Evolutionary conservation across 53 echinoderm and acorn worm genomes (phyloP).

Genomic region (Stichopus horrens): DNA sequence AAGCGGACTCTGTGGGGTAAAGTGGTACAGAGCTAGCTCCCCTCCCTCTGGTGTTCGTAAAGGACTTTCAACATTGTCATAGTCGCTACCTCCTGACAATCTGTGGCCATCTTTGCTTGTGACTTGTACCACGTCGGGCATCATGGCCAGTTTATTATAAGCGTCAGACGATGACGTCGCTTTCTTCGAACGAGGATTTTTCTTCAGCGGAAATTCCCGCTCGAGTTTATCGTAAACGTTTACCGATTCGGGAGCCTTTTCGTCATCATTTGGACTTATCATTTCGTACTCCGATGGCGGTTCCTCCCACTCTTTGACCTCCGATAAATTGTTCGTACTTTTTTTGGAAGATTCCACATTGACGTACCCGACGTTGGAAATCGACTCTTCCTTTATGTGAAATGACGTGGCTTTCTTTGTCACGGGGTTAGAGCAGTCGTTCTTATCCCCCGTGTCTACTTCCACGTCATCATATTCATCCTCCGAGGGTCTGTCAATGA

Average conservation of each 20-base stretch:
- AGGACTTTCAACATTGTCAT: conserved; percentile 5
- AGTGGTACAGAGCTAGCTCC: not conserved
- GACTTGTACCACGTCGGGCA: conserved; percentile 32
- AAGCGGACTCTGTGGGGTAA: conserved; percentile 20
- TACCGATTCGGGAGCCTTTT: not conserved
- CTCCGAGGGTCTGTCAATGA: conserved; percentile 8
- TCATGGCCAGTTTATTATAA: conserved; percentile 20
- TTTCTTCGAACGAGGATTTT: conserved; percentile 18
- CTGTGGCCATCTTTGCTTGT: not conserved
- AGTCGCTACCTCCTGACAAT: not conserved
- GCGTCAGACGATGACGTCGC: not conserved
- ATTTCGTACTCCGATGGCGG: conserved; percentile 25
- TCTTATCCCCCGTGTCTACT: not conserved
- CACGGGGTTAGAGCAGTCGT: not conserved
- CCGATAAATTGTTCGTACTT: not conserved
- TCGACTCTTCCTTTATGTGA: not conserved
- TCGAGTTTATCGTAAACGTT: conserved; percentile 22
- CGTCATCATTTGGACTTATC: conserved; percentile 23
- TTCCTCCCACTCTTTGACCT: not conserved
- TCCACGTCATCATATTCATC: conserved; percentile 31
- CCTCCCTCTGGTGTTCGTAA: conserved; percentile 16
- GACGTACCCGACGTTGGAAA: conserved; percentile 27
- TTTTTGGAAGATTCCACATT: not conserved
- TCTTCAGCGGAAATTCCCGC: conserved; percentile 28
- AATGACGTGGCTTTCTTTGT: not conserved